These are phyloP conservation scores for Teinopalpus imperialis DNA, from an alignment of 2,888 invertebrate species.

Conservation along the genomic window DNA sequence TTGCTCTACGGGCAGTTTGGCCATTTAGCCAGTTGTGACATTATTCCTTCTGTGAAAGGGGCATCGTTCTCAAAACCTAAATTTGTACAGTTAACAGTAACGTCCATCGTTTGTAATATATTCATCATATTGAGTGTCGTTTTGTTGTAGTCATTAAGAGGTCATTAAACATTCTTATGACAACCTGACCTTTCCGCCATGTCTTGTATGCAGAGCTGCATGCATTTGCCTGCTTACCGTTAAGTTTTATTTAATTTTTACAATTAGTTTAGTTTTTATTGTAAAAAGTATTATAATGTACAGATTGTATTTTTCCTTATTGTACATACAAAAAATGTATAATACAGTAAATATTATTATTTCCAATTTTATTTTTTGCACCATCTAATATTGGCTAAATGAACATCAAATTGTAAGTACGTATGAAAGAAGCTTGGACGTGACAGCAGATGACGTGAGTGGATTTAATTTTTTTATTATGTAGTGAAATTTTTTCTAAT, in stretches of 20 bases:
- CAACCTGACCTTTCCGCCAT: constrained; percentile 86
- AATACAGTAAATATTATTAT: constrained; percentile 82
- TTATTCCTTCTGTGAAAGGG: constrained; percentile 94
- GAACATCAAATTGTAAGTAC: constrained; percentile 86
- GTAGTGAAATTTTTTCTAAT: constrained; percentile 50
- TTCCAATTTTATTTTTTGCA: constrained; percentile 86
- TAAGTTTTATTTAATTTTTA: constrained; percentile 81
- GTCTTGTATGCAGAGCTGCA: constrained; percentile 84
- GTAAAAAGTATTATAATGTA: constrained; percentile 80
- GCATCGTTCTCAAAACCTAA: constrained; percentile 86
- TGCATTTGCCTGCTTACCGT: constrained; percentile 88
- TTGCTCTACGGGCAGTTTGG: constrained; percentile 70
- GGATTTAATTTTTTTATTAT: constrained; percentile 47
- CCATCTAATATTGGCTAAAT: constrained; percentile 85
- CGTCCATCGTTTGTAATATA: constrained; percentile 82
- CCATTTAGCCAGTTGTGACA: constrained; percentile 88
- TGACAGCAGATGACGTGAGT: constrained; percentile 61
- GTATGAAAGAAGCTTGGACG: constrained; percentile 57
- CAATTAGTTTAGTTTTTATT: constrained; percentile 79
- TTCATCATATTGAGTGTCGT: constrained; percentile 87
- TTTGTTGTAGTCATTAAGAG: constrained; percentile 82
- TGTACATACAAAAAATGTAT: constrained; percentile 80
- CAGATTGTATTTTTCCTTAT: constrained; percentile 76
- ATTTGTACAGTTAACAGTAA: constrained; percentile 77
- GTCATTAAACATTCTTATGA: constrained; percentile 83